Conservation (phyloP, 2,113 vertebrate genomes). For the Puntigrus tetrazona region DNA sequence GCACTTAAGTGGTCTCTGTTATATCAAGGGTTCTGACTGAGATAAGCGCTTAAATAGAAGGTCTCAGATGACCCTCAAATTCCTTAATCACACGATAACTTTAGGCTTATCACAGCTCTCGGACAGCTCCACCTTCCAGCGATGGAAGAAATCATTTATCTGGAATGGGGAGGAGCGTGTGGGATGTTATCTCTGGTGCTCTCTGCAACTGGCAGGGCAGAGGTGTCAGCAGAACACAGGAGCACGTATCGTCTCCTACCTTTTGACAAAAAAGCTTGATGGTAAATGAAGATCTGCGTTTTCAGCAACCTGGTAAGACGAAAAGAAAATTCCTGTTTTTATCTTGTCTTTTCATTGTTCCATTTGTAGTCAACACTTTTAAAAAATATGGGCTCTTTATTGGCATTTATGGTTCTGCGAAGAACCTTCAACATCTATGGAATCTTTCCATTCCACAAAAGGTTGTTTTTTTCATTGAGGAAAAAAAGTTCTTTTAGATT, state of each 20-base stretch:
- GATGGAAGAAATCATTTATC: conserved; percentile 53
- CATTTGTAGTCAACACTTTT: background rate
- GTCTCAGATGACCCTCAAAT: conserved; percentile 56
- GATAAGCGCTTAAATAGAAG: conserved; percentile 52
- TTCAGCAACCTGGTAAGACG: background rate
- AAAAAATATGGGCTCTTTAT: background rate
- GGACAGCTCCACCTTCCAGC: conserved; percentile 44
- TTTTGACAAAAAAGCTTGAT: background rate
- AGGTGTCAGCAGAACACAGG: conserved; percentile 60
- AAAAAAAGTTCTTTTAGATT: background rate
- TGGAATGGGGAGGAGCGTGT: conserved; percentile 74
- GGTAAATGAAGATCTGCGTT: conserved; percentile 9
- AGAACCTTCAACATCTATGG: background rate
- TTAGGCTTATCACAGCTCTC: conserved; percentile 61
- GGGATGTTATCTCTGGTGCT: conserved; percentile 67
- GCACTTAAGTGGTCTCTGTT: conserved; percentile 42
- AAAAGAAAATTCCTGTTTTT: background rate
- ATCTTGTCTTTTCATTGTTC: background rate
- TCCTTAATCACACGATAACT: conserved; percentile 63
- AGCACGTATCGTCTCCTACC: conserved; percentile 5
- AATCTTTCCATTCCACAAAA: background rate
- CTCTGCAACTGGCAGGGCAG: conserved; percentile 64
- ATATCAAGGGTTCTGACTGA: conserved; percentile 22
- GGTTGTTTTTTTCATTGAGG: background rate
- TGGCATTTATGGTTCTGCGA: background rate